phyloP scores from a whole-genome alignment of 2,113 vertebrate genomes.

The Colinus virginianus region DNA sequence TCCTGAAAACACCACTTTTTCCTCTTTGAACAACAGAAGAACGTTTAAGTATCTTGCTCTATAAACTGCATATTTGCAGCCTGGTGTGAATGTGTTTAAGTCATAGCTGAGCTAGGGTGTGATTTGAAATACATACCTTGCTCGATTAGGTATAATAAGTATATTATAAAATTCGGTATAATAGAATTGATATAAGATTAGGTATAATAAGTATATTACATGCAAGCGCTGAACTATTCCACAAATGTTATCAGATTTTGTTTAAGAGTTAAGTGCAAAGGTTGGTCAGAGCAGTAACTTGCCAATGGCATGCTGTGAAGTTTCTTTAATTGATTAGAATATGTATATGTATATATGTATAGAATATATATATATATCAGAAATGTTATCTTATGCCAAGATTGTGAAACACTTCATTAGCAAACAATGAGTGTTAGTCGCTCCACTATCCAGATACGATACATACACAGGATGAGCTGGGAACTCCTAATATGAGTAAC shows the following conservation, averaged over 20 bases:
- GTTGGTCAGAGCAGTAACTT: not conserved
- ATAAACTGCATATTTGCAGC: not conserved
- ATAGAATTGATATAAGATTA: too few relatives aligned
- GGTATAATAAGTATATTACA: not conserved
- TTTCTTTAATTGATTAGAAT: not conserved
- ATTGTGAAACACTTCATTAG: not conserved
- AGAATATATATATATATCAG: not conserved
- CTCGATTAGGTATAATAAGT: not conserved
- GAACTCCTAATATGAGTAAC: not conserved
- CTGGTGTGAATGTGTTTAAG: not conserved
- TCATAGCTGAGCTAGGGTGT: not conserved
- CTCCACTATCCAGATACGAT: not conserved
- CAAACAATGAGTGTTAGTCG: not conserved
- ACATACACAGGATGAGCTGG: not conserved
- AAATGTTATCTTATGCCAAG: not conserved
- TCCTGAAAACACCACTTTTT: not conserved
- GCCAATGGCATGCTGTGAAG: not conserved
- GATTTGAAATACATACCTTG: not conserved
- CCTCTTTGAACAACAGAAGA: not conserved
- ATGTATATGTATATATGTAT: not conserved
- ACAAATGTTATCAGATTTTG: not conserved
- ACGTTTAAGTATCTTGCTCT: too few relatives aligned
- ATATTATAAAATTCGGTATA: too few relatives aligned
- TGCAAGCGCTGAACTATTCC: not conserved
- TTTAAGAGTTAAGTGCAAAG: not conserved